Evolutionary conservation across 1,140 invertebrate genomes (phyloP), one percentile per base, ranked within the genome.

Genomic region (Drosophila willistoni): DNA sequence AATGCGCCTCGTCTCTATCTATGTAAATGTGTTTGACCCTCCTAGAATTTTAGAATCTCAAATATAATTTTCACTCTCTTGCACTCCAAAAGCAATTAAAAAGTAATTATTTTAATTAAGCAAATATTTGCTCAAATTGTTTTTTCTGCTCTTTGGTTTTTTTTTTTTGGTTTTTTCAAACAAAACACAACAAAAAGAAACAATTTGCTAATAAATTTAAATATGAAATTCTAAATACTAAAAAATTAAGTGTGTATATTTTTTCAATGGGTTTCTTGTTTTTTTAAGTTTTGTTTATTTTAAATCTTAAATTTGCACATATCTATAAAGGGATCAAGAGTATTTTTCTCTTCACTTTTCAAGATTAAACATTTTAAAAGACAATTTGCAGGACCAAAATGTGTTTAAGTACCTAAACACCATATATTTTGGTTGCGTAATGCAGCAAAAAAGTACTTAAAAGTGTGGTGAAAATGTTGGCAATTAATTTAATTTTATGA

Each of bases 81-180:
- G 19, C 56, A 54, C 55, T 34, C 41, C 10, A 14, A 17, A 7
- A 19, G n/a, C 61, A 72, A 57, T 56, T 19, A 22, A 3, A 74
- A 68, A 54, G 41, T 64, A 84, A 68, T 64, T 54, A 84, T 63
- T 79, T 63, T 79, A 81, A 73, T 73, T 76, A 77, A 72, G 65
- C 64, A 73, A 68, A 72, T 69, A 72, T 82, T 80, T 79, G 72
- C 76, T 83, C 68, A 79, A 72, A 60, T 69, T 73, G 36, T 69
- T 51, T 64, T 76, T 64, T 55, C 65, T 73, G 34, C 59, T 29
- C 6, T 29, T 29, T 1, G 29, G 1, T 25, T 25, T 54, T 64
- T 76, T 64, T 64, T 64, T 66, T 55, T 55, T 60, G 67, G 2
- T 25, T 25, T 25, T 25, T 66, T 54, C 71, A 79, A 54, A 71